Evolutionary conservation across 2,113 vertebrate species (phyloP), one percentile per base, ranked within the genome.

Genomic region (Mohoua ochrocephala): DNA sequence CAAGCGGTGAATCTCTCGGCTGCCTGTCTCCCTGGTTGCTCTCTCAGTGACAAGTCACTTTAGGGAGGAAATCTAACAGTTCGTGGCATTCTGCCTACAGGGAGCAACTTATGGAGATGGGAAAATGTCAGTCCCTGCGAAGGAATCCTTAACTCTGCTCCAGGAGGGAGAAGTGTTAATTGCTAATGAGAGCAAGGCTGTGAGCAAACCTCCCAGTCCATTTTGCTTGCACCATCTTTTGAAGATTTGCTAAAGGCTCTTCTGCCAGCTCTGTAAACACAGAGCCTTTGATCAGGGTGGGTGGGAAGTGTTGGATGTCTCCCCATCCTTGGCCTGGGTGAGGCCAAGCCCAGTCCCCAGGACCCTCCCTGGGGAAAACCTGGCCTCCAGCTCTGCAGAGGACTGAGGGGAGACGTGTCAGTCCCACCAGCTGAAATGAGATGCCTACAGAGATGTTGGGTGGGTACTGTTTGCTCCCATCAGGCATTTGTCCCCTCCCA

Each of bases 341-440:
- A 68, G 33, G 22, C 13, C 42, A 84, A 50, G 3, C 39, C 44
- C 42, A 8, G 7, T 31, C 11, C 27, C 27, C 68, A 73, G 42
- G 17, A 37, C 19, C 37, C 8, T 88, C n/a, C 6, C 11, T 2
- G 4, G 33, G 26, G 13, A 27, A 87, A 18, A 54, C 11, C 22
- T 37, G 26, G 11, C 27, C 76, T 35, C 42, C 57, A 61, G 70
- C 45, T 21, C 30, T 42, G 59, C 50, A 47, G 11, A n/a, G 59
- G 11, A 28, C 9, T 1, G 2, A 76, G 33, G 7, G 35, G 6
- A 31, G 42, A 20, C 0, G 0, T 31, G 31, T 35, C 53, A 22
- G 31, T 15, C 13, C 50, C 54, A 64, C 7, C 79, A 23, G 30
- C 8, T 35, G 63, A 49, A 26, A 61, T 17, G n/a, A 53, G 45